Conservation (phyloP, 2,113 vertebrate genomes). For the Cnemophilus loriae region DNA sequence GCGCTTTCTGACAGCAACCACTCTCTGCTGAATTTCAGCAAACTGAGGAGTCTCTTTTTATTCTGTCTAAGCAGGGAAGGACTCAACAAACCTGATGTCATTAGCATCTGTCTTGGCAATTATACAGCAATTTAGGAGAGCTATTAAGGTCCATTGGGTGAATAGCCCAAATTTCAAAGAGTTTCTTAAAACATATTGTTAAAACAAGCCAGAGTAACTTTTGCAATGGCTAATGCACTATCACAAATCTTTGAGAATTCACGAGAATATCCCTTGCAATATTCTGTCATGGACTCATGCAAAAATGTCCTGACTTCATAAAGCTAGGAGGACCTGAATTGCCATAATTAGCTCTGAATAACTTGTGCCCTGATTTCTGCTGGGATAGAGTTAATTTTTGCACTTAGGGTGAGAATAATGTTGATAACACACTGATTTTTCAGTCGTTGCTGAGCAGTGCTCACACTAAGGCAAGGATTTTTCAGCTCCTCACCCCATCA, state of each 20-base stretch:
- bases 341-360: background rate
- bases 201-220: background rate
- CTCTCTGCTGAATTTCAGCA: background rate
- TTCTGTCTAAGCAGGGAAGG: background rate
- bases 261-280: background rate
- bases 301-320: background rate
- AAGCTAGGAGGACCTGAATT: background rate
- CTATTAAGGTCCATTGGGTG: background rate
- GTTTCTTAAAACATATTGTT: background rate
- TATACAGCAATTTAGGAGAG: constrained; percentile 30
- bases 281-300: background rate
- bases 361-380: background rate
- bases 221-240: background rate
- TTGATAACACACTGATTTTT: background rate
- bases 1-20: background rate
- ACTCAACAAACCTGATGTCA: background rate
- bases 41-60: background rate
- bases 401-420: background rate
- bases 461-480: background rate
- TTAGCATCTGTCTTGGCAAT: constrained; percentile 31
- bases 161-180: background rate
- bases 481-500: background rate
- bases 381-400: background rate
- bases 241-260: background rate
- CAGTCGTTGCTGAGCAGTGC: background rate